Evolutionary conservation across 2,888 invertebrate species (phyloP), one percentile per base, ranked within the genome.

Genomic region (Lasioglossum figueresi): DNA sequence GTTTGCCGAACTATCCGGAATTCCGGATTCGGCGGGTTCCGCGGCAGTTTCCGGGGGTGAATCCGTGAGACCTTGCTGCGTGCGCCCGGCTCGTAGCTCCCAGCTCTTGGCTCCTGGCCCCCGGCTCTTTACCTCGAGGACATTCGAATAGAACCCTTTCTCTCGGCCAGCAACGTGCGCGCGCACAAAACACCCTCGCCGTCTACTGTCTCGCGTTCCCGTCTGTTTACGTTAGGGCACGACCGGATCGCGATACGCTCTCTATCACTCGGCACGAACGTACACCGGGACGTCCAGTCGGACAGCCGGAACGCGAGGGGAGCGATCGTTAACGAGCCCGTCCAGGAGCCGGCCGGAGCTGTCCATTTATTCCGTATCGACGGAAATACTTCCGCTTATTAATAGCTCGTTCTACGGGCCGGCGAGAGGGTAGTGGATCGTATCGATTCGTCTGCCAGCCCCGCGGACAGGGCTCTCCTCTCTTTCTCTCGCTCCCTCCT

Each of bases 1-100:
- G 83, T 80, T 83, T n/a, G 63, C 70, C 72, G 59, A 84, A 88
- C 85, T 83, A 79, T 75, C 83, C 63, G 82, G 74, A 86, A 88
- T 90, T 90, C 84, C 23, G 52, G 52, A 52, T 52, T 52, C 87
- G 52, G 52, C 27, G 75, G 85, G 80, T 89, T 75, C 72, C 59
- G 66, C 34, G 19, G 23, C 31, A 19, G 66, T 66, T 31, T 34
- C 63, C 71, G 16, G 76, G 76, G 52, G 52, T 52, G 23, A n/a
- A 52, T 8, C 48, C 48, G 48, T 52, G 23, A 59, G 27, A 59
- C 59, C 59, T 59, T 59, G 59, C 59, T 59, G 59, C 27, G 59
- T 31, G 27, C 27, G 5, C n/a, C n/a, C 59, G 14, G 59, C 59
- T 27, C 27, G 27, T 27, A 12, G 59, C 52, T 52, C 52, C 4